Evolutionary conservation across 2,888 invertebrate genomes (phyloP).

Genomic region (Caenorhabditis sp.): DNA sequence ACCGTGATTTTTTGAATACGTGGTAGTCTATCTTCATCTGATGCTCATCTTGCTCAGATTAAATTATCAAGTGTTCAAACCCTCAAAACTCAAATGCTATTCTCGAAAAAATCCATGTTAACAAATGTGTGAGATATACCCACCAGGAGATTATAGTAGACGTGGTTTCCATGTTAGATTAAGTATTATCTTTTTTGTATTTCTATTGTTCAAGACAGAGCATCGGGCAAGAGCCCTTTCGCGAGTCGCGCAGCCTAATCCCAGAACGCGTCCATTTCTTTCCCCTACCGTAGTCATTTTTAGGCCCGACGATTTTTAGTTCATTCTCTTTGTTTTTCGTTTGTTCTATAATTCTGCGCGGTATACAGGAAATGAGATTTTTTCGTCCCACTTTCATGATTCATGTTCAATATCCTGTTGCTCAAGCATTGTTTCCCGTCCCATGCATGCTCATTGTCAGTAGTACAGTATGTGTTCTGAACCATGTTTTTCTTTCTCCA

Average conservation of each 20-base stretch:
- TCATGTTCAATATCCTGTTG: too few species aligned
- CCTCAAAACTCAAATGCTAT: not conserved
- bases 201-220: not conserved
- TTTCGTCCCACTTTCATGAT: not conserved
- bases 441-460: too few species aligned
- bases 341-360: not conserved
- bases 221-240: not conserved
- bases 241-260: not conserved
- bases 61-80: conserved; percentile 1
- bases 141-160: conserved; percentile 12
- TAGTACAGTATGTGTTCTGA: too few species aligned
- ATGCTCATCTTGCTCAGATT: too few species aligned
- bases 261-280: not conserved
- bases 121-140: conserved; percentile 15
- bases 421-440: too few species aligned
- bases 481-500: too few species aligned
- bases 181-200: not conserved
- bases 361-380: not conserved
- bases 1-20: not conserved
- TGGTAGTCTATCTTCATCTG: not conserved
- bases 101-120: not conserved
- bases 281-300: conserved; percentile 17
- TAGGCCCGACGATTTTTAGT: not conserved
- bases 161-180: not conserved
- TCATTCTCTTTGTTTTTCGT: not conserved